Base-by-base conservation (phyloP, 1,140 invertebrate genomes). In the Leptinotarsa texana region DNA sequence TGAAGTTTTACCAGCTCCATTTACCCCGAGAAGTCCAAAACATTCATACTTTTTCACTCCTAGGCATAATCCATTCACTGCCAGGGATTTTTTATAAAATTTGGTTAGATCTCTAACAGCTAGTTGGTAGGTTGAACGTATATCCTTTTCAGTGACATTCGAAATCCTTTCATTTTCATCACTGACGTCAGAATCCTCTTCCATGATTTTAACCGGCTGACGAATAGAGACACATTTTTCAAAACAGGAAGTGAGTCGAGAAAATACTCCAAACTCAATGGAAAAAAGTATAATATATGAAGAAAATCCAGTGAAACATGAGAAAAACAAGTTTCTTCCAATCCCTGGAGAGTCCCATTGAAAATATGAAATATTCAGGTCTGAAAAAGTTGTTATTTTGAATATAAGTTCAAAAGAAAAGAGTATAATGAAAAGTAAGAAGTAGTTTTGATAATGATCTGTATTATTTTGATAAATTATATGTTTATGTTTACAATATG, bases 11-110 rank as follows among this genome's bases (percentile, higher is more conserved):
- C 89, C 88, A 61, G 84, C 84, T 18, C 94, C 95, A 85, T 96
- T 96, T 3, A 94, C 89, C 11, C 96, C 96, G 27, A 98, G 87
- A 49, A 98, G 85, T 2, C 96, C 96, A 85, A 98, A 98, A 82
- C 95, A 97, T 87, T 98, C 93, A 81, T 81, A 82, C 48, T 84
- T 75, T 22, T 88, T 87, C 2, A 88, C 82, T 47, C 86, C 89
- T 73, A 95, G 89, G 81, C 89, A 92, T 1, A 96, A 83, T 79
- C 92, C 89, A 78, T 93, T 88, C 0, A 95, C 94, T 4, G 94
- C 94, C 22, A 90, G 82, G 68, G 93, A 86, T 3, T 88, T 87
- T 1, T 89, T 87, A 75, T 93, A 94, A 80, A 89, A 90, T 83
- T 95, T 96, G 8, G 89, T 89, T 3, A 93, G 81, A 69, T 90